Conservation (phyloP, 2,888 invertebrate genomes). For the Pseudococcus longispinus region DNA sequence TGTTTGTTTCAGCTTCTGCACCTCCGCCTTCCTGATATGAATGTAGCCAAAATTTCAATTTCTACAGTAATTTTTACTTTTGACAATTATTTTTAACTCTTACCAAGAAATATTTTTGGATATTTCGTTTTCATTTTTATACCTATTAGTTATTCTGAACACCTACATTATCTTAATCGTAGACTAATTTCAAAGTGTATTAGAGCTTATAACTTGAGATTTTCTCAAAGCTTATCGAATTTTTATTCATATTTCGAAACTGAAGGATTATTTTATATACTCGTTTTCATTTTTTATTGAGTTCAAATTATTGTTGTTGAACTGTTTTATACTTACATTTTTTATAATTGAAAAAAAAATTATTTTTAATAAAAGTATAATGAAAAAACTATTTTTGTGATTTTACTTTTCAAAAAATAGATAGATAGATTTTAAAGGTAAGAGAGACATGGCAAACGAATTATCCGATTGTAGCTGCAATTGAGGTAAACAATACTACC, state of each 20-base stretch:
- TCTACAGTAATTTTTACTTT: too few species aligned
- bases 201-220: not conserved
- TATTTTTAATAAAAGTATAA: not conserved
- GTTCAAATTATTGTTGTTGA: not conserved
- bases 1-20: not conserved
- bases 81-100: too few species aligned
- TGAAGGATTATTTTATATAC: not conserved
- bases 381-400: not conserved
- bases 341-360: not conserved
- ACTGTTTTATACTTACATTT: not conserved
- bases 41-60: too few species aligned
- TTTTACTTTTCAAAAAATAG: too few species aligned
- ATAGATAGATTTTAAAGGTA: too few species aligned
- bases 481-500: too few species aligned
- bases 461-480: too few species aligned
- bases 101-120: not conserved
- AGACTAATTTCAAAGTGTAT: not conserved
- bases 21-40: not conserved
- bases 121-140: not conserved
- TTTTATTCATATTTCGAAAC: not conserved
- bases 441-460: too few species aligned
- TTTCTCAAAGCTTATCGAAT: not conserved
- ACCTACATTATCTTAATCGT: not conserved
- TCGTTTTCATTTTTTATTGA: not conserved
- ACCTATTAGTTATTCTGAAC: not conserved